Conservation (phyloP, 2,113 vertebrate genomes). For the Brachirus orientalis region DNA sequence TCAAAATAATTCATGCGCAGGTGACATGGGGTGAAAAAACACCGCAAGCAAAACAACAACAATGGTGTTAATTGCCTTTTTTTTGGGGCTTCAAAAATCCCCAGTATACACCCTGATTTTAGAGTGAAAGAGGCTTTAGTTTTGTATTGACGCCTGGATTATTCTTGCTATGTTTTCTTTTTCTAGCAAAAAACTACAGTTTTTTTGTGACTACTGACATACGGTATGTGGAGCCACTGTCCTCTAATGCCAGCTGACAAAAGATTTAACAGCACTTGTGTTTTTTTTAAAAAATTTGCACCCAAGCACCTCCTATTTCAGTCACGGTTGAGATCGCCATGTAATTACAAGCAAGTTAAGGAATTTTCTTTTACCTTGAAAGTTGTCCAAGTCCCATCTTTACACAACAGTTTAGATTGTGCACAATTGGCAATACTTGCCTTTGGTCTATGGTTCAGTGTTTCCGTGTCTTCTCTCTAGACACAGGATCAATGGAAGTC, state of each 20-base stretch:
- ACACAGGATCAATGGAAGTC: constrained; percentile 30
- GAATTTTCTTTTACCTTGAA: neutral
- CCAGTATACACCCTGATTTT: too few species aligned
- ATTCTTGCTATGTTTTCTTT: neutral
- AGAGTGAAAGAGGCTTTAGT: neutral
- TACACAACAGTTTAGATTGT: neutral
- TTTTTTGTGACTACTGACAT: too few species aligned
- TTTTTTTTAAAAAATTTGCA: neutral
- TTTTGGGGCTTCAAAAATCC: too few species aligned
- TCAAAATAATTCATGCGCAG: too few species aligned
- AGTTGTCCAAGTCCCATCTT: constrained; percentile 7
- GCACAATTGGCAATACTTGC: constrained; percentile 5
- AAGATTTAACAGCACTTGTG: constrained; percentile 3
- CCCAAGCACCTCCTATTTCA: neutral
- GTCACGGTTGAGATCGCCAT: neutral
- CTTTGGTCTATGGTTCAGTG: constrained; percentile 14
- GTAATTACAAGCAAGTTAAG: constrained; percentile 25
- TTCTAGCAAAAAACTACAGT: constrained; percentile 6
- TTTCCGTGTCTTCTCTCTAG: constrained; percentile 23
- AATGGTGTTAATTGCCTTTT: neutral
- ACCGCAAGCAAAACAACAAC: too few species aligned
- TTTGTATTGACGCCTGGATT: constrained; percentile 10
- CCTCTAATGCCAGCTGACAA: constrained; percentile 10
- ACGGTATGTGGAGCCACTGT: neutral
- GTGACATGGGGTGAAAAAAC: too few species aligned